These are phyloP conservation scores for Enteromius unitaeniatus DNA, from an alignment of 2,797 vertebrate species.

Conservation along the genomic window DNA sequence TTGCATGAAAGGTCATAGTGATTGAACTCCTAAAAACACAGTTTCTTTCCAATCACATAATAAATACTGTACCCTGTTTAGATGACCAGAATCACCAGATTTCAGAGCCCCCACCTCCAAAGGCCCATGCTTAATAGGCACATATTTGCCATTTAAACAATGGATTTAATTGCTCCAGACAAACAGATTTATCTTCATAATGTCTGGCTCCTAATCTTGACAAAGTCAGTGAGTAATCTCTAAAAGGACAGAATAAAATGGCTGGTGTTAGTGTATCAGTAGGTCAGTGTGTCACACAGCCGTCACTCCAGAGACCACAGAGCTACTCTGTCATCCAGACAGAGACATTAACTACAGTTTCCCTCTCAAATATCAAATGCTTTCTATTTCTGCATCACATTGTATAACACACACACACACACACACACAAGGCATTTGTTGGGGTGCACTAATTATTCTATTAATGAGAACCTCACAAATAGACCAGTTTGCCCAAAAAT, in stretches of 20 bases:
- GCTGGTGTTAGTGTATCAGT: constrained; percentile 73
- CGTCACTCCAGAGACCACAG: constrained; percentile 41
- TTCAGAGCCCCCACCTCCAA: not conserved
- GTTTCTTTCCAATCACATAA: not conserved
- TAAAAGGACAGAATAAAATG: constrained; percentile 32
- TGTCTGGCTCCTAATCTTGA: constrained; percentile 22
- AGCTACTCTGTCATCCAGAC: constrained; percentile 26
- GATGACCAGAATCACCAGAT: not conserved
- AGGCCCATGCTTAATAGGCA: not conserved
- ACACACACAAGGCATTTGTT: not conserved
- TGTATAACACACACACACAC: not conserved
- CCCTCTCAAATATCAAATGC: not conserved
- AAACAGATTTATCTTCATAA: not conserved
- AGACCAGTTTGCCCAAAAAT: not conserved
- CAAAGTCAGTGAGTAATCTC: not conserved
- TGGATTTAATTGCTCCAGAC: not conserved
- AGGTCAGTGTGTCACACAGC: constrained; percentile 75
- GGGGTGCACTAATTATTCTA: not conserved
- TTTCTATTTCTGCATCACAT: not conserved
- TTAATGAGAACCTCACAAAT: constrained; percentile 1
- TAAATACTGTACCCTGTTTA: no score
- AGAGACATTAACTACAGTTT: constrained; percentile 21
- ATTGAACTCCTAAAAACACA: not conserved
- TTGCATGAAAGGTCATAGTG: no score
- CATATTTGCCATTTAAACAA: not conserved